Evolutionary conservation across 2,113 vertebrate species (phyloP), one percentile per base, ranked within the genome.

Genomic region (Lophochroa leadbeateri): DNA sequence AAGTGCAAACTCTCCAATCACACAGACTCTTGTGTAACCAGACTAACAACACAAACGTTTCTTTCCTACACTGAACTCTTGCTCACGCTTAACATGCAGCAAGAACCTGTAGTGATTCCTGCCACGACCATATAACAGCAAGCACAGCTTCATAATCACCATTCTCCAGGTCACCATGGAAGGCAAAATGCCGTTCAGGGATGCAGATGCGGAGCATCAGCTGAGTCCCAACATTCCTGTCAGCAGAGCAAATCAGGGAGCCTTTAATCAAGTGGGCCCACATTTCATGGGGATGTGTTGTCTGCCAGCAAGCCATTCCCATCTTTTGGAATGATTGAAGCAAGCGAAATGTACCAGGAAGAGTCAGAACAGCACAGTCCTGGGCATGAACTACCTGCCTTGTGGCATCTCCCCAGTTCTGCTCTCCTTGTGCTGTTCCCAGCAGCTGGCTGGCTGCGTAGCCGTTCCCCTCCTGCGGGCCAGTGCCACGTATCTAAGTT

Each of bases 401-500:
- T 63, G 58, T 52, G n/a, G 53, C 49, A 55, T 39, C 70, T 74
- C 33, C 58, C 35, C 39, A 84, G n/a, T 60, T 61, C 69, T n/a
- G 39, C 19, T 82, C 33, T 71, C 47, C 44, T 70, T 4, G 35
- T 77, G 69, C 71, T 44, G 61, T 79, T 37, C 60, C 69, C 72
- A 89, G 88, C 43, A 84, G 79, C 82, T 90, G 68, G 7, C 81
- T 94, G 70, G 41, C 70, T 63, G 44, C 77, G 47, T 37, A 85
- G 65, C 71, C 17, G 3, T 58, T 67, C 35, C n/a, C 74, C 58
- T 92, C 79, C 25, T 9, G 64, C 71, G 63, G 90, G 65, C 90
- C 49, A 88, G 53, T 2, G 20, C 69, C 90, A 94, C 2, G 7
- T 33, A 33, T 86, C 86, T 86, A 76, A 71, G 17, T 68, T 78